Evolutionary conservation across 2,113 vertebrate genomes (phyloP).

Genomic region (Callorhinus ursinus): DNA sequence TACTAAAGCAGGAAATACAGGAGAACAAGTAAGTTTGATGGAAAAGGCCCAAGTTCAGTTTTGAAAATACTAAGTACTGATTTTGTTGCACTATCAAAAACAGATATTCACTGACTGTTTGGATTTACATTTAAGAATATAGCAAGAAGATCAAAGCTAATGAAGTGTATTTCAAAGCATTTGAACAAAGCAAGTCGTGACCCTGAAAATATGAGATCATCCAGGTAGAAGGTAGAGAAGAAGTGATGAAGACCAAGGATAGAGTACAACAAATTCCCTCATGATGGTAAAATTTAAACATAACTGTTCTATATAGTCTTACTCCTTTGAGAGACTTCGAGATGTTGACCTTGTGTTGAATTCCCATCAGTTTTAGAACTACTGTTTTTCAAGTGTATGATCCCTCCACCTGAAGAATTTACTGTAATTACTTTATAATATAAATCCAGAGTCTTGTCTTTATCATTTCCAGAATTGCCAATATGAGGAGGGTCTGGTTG

Average conservation of each 20-base stretch:
- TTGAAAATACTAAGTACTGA: background rate
- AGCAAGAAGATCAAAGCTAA: background rate
- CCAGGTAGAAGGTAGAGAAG: background rate
- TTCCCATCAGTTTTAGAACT: background rate
- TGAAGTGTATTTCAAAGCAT: background rate
- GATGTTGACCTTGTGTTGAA: background rate
- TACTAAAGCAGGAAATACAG: background rate
- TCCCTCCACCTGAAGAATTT: background rate
- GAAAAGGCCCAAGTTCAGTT: background rate
- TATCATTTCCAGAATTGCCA: background rate
- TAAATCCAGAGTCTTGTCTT: background rate
- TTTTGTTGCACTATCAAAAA: background rate
- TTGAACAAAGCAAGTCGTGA: background rate
- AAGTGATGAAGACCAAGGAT: background rate
- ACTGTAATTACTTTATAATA: background rate
- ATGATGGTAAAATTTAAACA: background rate
- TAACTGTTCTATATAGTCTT: background rate
- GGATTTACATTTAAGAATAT: background rate
- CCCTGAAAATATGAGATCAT: background rate
- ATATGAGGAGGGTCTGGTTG: background rate
- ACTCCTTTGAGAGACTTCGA: background rate
- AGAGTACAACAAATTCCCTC: background rate
- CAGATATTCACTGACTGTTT: background rate
- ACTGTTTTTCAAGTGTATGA: slow-evolving; percentile 11
- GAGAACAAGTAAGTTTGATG: background rate